Evolutionary conservation across 1,140 invertebrate genomes (phyloP), one percentile per base, ranked within the genome.

Genomic region (Calycopis cecrops): DNA sequence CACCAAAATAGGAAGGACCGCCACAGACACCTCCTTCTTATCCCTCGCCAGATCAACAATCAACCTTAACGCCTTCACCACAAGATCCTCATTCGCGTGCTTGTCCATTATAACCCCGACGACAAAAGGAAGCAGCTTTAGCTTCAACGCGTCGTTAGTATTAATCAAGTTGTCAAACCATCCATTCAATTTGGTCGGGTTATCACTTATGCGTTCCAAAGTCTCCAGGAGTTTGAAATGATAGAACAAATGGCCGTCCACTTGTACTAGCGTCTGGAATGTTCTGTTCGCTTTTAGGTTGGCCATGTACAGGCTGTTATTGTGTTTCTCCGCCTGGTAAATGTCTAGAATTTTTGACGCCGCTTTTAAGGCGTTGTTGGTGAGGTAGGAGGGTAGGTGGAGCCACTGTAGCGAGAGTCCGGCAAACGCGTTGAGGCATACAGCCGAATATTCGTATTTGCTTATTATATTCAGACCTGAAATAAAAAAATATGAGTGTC

Each of bases 381-480:
- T 85, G 11, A 85, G 61, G 50, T 77, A 73, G 0, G 80, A 84
- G 0, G 82, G 82, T 35, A 79, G 62, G 48, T 71, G 64, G 55
- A 72, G 64, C 67, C 79, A 82, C 38, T 82, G 76, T 10, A 82
- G 63, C 0, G 74, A 71, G 1, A 77, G 50, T 0, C 69, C 72
- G 0, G 67, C 65, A 37, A 79, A 76, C 2, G 65, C 63, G 34
- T 69, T 78, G 0, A 82, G 52, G 6, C 69, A 67, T 53, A 78
- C 40, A 3, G 54, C 11, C 9, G 72, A 63, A 47, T 63, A 73
- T 55, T 79, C 77, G 33, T 74, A 76, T 69, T 79, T 84, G 38
- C 55, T 80, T 50, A 79, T 71, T 57, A 86, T 79, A 35, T 81
- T 79, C 1, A 84, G 60, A 62, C 73, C 82, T 84, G 72, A 11